Percentiles rank a stretch among this genome's conserved stretches.
Evolutionary conservation across 2,888 invertebrate species (phyloP).

Genomic region (Monopis laevigella): DNA sequence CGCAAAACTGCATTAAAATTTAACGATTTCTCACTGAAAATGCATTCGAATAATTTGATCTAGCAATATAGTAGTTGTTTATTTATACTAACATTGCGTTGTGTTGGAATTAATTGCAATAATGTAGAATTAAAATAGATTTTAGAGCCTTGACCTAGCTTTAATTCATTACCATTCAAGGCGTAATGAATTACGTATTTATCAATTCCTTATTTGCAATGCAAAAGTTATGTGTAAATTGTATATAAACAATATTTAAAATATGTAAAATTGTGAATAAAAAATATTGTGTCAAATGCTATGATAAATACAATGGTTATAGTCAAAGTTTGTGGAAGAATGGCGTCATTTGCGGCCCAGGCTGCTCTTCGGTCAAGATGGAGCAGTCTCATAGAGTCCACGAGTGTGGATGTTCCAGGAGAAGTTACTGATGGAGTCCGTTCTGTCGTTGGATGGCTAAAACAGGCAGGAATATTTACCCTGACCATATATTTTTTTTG

Average conservation of each 20-base stretch:
- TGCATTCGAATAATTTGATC: too few species aligned
- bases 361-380: conserved; percentile 76
- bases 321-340: conserved; percentile 43
- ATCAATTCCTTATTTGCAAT: background rate
- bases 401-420: conserved; percentile 70
- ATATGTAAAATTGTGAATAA: conserved; percentile 13
- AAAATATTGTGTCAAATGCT: conserved; percentile 17
- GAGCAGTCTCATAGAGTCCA: conserved; percentile 78
- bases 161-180: conserved; percentile 3
- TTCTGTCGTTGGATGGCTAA: conserved; percentile 84
- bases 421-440: conserved; percentile 78
- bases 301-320: conserved; percentile 31
- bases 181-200: background rate
- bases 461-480: conserved; percentile 72
- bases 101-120: background rate
- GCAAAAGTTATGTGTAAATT: background rate
- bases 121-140: conserved; percentile 11
- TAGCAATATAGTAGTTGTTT: too few species aligned
- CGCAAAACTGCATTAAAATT: too few species aligned
- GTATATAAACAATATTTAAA: background rate
- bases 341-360: conserved; percentile 77
- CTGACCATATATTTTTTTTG: too few species aligned
- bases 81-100: too few species aligned
- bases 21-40: too few species aligned
- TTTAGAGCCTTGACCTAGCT: conserved; percentile 10